Evolutionary conservation across 2,888 invertebrate species (phyloP), one percentile per base, ranked within the genome.

Genomic region (Cepaea hortensis): DNA sequence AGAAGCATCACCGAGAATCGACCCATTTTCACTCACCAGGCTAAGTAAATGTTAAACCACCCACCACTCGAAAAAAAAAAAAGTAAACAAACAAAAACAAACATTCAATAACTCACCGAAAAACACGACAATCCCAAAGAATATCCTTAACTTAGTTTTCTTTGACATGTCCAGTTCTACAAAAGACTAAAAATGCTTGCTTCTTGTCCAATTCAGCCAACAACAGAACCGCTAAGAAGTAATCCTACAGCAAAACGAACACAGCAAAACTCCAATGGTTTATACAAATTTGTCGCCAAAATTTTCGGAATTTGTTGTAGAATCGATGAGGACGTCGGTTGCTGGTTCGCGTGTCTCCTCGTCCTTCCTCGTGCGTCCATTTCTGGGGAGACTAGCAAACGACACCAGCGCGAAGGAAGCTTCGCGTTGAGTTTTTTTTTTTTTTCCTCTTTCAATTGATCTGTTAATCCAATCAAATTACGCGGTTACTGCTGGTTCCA

Each of bases 401-500:
- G 77, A 11, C 9, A 48, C 7, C 6, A 20, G 50, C 50, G 3
- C 5, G 9, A 11, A 15, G 46, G 9, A 15, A 77, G 50, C 6
- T 50, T 18, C 73, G 46, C n/a, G 15, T 50, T 11, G 55, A 11
- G 55, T 77, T 77, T 77, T 77, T 77, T 48, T 48, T n/a, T n/a
- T 68, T 48, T 18, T 15, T 46, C 62, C 7, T 6, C 20, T 23
- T 7, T 62, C 80, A 23, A 61, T 80, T 80, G 80, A 80, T 80
- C 80, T 23, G 23, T 35, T 80, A 80, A 80, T 80, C 80, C 80
- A 80, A 80, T 80, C 65, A 80, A 80, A 80, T 35, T 65, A 62
- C 80, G 65, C 80, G 80, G 80, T 15, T 11, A 62, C 23, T 61
- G 80, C 4, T 23, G 15, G 62, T 35, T 65, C 80, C 13, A 62